These are phyloP conservation scores for Exaiptasia diaphana DNA, from an alignment of 64 coral and sea anemone genomes.

Conservation along the genomic window DNA sequence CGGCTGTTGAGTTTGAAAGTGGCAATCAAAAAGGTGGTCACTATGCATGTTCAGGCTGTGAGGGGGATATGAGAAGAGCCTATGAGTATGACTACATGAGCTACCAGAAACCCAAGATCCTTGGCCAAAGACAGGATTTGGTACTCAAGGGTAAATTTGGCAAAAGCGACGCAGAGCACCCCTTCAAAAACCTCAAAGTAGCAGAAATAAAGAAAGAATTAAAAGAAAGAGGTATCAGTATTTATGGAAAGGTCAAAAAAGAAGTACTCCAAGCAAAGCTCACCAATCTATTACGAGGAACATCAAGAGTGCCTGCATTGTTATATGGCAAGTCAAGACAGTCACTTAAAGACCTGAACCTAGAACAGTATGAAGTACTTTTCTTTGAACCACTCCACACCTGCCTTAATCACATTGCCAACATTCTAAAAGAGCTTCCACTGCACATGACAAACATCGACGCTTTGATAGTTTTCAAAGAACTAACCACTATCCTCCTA, in stretches of 20 bases:
- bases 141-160: not conserved
- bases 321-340: not conserved
- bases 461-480: not conserved
- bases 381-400: not conserved
- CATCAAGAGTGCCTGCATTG: not conserved
- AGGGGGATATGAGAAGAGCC: not conserved
- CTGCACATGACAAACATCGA: conserved; percentile 27
- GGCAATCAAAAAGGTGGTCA: conserved; percentile 23
- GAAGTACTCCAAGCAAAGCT: not conserved
- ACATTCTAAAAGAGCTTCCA: conserved; percentile 2
- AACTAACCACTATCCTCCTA: not conserved
- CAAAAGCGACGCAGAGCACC: not conserved
- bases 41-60: conserved; percentile 25
- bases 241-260: not conserved
- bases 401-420: conserved; percentile 7
- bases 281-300: not conserved
- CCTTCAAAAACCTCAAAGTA: not conserved
- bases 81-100: not conserved
- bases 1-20: conserved; percentile 16
- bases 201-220: not conserved
- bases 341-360: not conserved
- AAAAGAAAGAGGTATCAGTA: not conserved
- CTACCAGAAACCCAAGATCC: not conserved
- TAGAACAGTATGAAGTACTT: not conserved
- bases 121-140: not conserved